Percentiles rank a stretch among this genome's conserved stretches.
phyloP scores from a whole-genome alignment of 2,888 invertebrate genomes.

The Osedax frankpressi region DNA sequence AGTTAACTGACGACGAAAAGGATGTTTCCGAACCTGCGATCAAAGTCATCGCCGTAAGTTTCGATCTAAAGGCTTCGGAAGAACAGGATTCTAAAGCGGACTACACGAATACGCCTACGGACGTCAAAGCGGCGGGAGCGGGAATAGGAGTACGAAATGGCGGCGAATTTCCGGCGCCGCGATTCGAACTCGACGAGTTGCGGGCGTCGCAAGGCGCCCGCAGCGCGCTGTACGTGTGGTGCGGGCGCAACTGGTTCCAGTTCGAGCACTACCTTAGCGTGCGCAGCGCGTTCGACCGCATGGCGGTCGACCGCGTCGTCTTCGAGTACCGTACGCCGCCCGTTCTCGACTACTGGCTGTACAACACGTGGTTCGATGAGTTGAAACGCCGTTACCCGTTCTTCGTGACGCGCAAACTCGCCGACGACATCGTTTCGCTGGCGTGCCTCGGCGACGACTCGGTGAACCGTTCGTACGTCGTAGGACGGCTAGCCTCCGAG shows the following conservation, averaged over 20 bases:
- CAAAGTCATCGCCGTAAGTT: background rate
- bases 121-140: background rate
- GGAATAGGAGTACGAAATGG: constrained; percentile 24
- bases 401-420: constrained; percentile 18
- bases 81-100: background rate
- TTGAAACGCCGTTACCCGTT: constrained; percentile 24
- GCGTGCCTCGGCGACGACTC: constrained; percentile 19
- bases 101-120: background rate
- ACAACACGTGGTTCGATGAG: constrained; percentile 30
- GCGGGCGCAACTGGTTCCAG: constrained; percentile 32
- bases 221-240: constrained; percentile 36
- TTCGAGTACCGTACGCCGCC: constrained; percentile 31
- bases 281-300: constrained; percentile 33
- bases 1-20: background rate
- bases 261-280: constrained; percentile 38
- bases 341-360: constrained; percentile 29
- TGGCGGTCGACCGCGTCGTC: constrained; percentile 36
- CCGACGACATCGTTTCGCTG: background rate
- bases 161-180: constrained; percentile 38
- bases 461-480: constrained; percentile 25
- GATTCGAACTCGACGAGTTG: background rate
- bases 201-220: constrained; percentile 18
- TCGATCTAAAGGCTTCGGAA: background rate
- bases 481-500: constrained; percentile 24
- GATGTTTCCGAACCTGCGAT: background rate